These are phyloP conservation scores for Strigops habroptila DNA, from an alignment of 2,113 vertebrate genomes.

Conservation along the genomic window DNA sequence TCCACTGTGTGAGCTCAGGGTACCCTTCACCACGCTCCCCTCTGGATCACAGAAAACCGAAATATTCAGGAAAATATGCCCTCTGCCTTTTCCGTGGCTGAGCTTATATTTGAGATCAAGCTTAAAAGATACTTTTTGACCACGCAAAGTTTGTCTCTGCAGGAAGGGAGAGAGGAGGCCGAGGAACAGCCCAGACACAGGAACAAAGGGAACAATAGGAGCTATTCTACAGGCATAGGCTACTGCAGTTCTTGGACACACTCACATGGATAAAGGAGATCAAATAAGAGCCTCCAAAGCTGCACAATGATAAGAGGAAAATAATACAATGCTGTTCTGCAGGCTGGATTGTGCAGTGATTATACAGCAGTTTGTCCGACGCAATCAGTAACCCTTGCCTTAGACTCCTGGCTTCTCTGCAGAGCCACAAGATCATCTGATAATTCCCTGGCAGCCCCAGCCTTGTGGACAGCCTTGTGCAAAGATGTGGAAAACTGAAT, in stretches of 20 bases:
- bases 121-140: not conserved
- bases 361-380: constrained; percentile 37
- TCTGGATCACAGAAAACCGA: not conserved
- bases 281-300: constrained; percentile 24
- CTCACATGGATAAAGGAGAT: constrained; percentile 36
- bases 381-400: constrained; percentile 40
- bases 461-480: not conserved
- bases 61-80: not conserved
- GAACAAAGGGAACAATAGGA: constrained; percentile 38
- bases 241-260: not conserved
- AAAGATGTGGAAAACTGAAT: not conserved
- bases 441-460: constrained; percentile 4
- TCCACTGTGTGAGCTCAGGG: not conserved
- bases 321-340: not conserved
- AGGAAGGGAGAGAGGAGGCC: not conserved
- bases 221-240: constrained; percentile 23
- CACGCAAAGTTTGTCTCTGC: not conserved
- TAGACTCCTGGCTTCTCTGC: constrained; percentile 19
- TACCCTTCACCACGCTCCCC: not conserved
- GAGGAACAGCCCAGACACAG: not conserved
- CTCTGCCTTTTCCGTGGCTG: not conserved
- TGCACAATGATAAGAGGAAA: constrained; percentile 4
- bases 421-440: constrained; percentile 19
- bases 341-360: not conserved
- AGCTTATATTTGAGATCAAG: not conserved